phyloP scores from a whole-genome alignment of 92 coral and sea anemone species.

The Pocillopora grandis region DNA sequence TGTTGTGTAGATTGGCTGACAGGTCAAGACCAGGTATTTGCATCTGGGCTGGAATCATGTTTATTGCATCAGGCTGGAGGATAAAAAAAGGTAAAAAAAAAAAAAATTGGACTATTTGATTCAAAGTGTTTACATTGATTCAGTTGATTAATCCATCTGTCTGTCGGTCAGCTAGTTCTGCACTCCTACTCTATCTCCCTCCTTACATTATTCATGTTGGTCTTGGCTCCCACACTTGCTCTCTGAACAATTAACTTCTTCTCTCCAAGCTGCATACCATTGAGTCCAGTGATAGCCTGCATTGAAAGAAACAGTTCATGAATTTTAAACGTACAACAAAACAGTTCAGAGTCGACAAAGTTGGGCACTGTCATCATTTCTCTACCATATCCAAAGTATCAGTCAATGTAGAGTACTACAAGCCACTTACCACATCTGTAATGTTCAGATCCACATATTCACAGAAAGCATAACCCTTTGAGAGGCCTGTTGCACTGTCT shows the following conservation, averaged over 20 bases:
- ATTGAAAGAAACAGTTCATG: not conserved
- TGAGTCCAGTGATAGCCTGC: constrained; percentile 97
- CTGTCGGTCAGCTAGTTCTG: not conserved
- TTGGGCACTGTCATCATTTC: too few species aligned
- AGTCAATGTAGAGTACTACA: not conserved
- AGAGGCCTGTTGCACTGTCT: constrained; percentile 97
- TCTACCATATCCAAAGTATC: not conserved
- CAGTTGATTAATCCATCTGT: too few species aligned
- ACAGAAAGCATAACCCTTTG: constrained; percentile 98
- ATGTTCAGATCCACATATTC: constrained; percentile 91
- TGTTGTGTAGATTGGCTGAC: constrained; percentile 59
- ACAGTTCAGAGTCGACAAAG: too few species aligned
- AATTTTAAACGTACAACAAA: not conserved
- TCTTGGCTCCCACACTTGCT: constrained; percentile 99
- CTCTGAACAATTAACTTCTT: constrained; percentile 97
- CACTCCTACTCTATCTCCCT: not conserved
- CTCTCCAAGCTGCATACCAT: constrained; percentile 98
- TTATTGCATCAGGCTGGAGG: constrained; percentile 92
- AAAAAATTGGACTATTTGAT: too few species aligned
- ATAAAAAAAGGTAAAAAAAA: not conserved
- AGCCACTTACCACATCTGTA: constrained; percentile 89
- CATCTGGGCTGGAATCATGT: constrained; percentile 97
- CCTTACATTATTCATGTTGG: constrained; percentile 94
- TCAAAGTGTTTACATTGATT: too few species aligned
- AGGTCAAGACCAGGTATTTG: constrained; percentile 96